A percentile compares a stretch with the other conserved stretches of the same genome.
phyloP scores from a whole-genome alignment of 1,140 invertebrate genomes.

The Brachionus rotundiformis region DNA sequence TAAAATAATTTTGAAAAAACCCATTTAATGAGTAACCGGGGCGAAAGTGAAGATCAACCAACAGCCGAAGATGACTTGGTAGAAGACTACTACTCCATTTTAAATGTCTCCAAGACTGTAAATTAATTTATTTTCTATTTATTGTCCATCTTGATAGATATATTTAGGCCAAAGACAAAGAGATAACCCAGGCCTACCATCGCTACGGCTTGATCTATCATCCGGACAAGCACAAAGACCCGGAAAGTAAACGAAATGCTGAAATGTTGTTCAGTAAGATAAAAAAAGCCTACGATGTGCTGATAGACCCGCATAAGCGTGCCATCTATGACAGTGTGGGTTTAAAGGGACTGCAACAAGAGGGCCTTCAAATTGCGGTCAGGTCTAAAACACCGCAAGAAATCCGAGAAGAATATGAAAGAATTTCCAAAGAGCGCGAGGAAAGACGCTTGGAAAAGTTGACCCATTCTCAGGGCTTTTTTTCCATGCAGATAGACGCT shows the following conservation, averaged over 20 bases:
- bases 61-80: constrained; percentile 13
- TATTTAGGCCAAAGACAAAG: constrained; percentile 31
- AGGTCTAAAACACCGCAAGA: constrained; percentile 85
- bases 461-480: constrained; percentile 74
- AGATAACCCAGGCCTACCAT: constrained; percentile 48
- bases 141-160: not conserved
- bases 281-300: constrained; percentile 50
- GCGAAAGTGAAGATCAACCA: not conserved
- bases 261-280: constrained; percentile 37
- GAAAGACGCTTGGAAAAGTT: constrained; percentile 79
- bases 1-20: not conserved
- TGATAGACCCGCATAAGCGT: constrained; percentile 49
- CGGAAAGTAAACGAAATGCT: constrained; percentile 21
- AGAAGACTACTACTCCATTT: constrained; percentile 35
- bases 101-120: constrained; percentile 46
- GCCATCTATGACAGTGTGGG: constrained; percentile 52
- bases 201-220: constrained; percentile 31
- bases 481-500: constrained; percentile 44
- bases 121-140: not conserved
- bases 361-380: constrained; percentile 68
- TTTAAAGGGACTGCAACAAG: constrained; percentile 33
- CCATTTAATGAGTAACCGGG: not conserved
- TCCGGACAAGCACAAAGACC: constrained; percentile 51
- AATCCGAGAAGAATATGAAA: constrained; percentile 90
- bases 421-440: constrained; percentile 75